Evolutionary conservation across 2,888 invertebrate genomes (phyloP).

Genomic region (Augochlorella aurata): DNA sequence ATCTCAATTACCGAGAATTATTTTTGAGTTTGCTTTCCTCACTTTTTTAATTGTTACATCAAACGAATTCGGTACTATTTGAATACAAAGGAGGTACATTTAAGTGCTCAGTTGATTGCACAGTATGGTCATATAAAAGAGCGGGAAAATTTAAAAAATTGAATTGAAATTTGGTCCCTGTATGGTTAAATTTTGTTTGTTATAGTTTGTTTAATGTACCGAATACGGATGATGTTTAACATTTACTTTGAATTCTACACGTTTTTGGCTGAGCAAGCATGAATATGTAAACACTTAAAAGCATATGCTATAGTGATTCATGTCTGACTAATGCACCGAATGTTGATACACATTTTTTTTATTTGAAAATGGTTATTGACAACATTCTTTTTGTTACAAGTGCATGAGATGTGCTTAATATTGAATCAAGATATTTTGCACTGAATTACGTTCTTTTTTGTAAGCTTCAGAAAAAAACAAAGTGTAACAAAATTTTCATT

Average conservation of each 20-base stretch:
- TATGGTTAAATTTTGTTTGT: neutral
- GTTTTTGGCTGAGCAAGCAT: constrained; percentile 61
- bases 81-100: neutral
- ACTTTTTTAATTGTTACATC: constrained; percentile 16
- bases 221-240: constrained; percentile 46
- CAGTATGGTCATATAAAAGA: neutral
- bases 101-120: neutral
- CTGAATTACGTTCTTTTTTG: neutral
- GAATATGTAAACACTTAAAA: constrained; percentile 36
- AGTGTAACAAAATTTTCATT: neutral
- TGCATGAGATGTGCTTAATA: constrained; percentile 61
- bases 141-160: neutral
- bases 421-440: constrained; percentile 10
- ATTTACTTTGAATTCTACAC: constrained; percentile 38
- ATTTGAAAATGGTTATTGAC: constrained; percentile 13
- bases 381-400: constrained; percentile 45
- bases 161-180: neutral
- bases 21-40: constrained; percentile 23
- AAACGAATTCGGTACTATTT: constrained; percentile 44
- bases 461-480: neutral
- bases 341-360: constrained; percentile 25
- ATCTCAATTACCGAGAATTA: constrained; percentile 9
- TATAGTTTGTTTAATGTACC: constrained; percentile 13
- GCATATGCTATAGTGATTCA: constrained; percentile 24
- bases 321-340: constrained; percentile 24